Percentiles rank a stretch among this genome's conserved stretches.
phyloP scores from a whole-genome alignment of 92 coral and sea anemone species.

The Isaurus tuberculatus region DNA sequence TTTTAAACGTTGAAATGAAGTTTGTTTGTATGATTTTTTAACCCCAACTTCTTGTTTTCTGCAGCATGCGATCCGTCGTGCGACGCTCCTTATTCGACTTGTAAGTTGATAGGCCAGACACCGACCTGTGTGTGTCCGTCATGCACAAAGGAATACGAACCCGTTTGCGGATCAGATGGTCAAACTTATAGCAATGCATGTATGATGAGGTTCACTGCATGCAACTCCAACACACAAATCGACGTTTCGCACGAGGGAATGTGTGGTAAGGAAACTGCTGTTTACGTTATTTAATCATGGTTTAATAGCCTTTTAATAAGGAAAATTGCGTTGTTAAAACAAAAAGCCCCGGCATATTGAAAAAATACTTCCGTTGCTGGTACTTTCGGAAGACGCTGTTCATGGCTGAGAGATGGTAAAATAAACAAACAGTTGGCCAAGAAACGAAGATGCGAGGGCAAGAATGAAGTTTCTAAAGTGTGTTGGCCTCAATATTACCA shows the following conservation, averaged over 20 bases:
- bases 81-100: not conserved
- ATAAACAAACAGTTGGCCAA: too few relatives aligned
- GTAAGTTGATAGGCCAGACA: not conserved
- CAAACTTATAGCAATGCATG: conserved; percentile 34
- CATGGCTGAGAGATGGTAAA: too few relatives aligned
- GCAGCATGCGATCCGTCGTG: not conserved
- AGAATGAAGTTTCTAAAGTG: too few relatives aligned
- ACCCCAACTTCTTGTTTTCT: not conserved
- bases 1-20: not conserved
- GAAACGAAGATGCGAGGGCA: too few relatives aligned
- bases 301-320: too few relatives aligned
- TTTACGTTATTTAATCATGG: too few relatives aligned
- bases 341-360: too few relatives aligned
- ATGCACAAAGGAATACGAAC: not conserved
- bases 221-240: not conserved
- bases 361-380: too few relatives aligned
- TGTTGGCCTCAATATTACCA: too few relatives aligned
- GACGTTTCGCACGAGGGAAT: not conserved
- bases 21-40: not conserved
- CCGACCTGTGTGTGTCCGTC: not conserved
- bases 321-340: too few relatives aligned
- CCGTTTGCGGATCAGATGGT: conserved; percentile 51
- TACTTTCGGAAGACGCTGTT: too few relatives aligned
- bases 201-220: not conserved
- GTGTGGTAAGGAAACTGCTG: not conserved